phyloP scores from a whole-genome alignment of 2,888 invertebrate genomes.

The Eupithecia pulchellata region DNA sequence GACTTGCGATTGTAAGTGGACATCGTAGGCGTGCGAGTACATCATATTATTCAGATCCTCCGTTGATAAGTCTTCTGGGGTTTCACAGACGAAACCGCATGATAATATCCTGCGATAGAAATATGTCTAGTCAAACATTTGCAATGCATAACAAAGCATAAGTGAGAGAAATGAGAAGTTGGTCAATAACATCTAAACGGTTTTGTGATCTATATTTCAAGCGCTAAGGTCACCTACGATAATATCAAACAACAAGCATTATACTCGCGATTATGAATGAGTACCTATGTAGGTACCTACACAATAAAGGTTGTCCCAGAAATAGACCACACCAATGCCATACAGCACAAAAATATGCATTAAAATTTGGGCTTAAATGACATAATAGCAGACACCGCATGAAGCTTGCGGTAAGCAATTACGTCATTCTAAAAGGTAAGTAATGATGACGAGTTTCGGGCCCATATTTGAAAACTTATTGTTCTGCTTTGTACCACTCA shows the following conservation, averaged over 20 bases:
- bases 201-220: neutral
- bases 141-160: neutral
- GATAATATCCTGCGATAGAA: conserved; percentile 71
- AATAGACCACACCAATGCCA: neutral
- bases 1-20: conserved; percentile 76
- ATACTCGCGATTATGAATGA: neutral
- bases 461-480: too few species aligned
- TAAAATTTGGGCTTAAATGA: neutral
- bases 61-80: conserved; percentile 68
- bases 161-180: neutral
- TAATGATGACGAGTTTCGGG: neutral
- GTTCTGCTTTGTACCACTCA: too few species aligned
- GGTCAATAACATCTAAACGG: neutral
- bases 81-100: conserved; percentile 86
- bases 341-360: neutral
- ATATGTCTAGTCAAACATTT: neutral
- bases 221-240: neutral
- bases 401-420: neutral
- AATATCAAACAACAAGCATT: conserved; percentile 2
- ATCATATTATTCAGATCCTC: conserved; percentile 78
- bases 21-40: conserved; percentile 82
- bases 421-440: neutral
- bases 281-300: neutral
- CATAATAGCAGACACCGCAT: neutral
- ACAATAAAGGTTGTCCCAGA: neutral